A percentile compares a stretch with the other conserved stretches of the same genome.
Conservation (phyloP, 2,888 invertebrate genomes). For the Drosophila pegasa region DNA sequence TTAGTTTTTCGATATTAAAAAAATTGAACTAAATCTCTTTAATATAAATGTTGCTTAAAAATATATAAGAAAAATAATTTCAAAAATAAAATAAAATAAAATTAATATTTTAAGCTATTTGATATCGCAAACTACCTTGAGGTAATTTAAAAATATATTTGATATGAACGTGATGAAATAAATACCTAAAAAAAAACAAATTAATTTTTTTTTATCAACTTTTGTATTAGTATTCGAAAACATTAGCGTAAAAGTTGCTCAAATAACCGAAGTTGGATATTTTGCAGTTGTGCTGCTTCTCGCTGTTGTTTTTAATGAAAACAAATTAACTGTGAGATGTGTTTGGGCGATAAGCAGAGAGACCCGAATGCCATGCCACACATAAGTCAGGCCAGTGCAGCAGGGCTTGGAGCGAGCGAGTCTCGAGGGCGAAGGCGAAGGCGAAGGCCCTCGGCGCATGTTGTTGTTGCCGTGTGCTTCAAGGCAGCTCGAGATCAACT, state of each 20-base stretch:
- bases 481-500: slow-evolving; percentile 63
- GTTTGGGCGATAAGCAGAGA: slow-evolving; percentile 59
- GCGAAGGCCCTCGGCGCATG: background rate
- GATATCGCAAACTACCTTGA: background rate
- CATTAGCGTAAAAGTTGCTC: slow-evolving; percentile 1
- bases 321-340: slow-evolving; percentile 80
- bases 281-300: slow-evolving; percentile 25
- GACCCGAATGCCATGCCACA: slow-evolving; percentile 43
- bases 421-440: slow-evolving; percentile 1
- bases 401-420: background rate
- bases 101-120: too few relatives aligned
- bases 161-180: background rate
- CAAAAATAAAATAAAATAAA: too few relatives aligned
- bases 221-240: slow-evolving; percentile 5
- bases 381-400: slow-evolving; percentile 10
- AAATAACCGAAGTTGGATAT: slow-evolving; percentile 19
- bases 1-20: too few relatives aligned
- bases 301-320: slow-evolving; percentile 62
- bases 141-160: background rate
- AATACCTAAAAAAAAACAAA: background rate
- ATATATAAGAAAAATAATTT: too few relatives aligned
- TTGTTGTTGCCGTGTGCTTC: slow-evolving; percentile 13
- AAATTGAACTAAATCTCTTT: too few relatives aligned
- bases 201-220: background rate
- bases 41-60: too few relatives aligned